Evolutionary conservation across 2,113 vertebrate species (phyloP).

Genomic region (zebrafish (Danio rerio)): DNA sequence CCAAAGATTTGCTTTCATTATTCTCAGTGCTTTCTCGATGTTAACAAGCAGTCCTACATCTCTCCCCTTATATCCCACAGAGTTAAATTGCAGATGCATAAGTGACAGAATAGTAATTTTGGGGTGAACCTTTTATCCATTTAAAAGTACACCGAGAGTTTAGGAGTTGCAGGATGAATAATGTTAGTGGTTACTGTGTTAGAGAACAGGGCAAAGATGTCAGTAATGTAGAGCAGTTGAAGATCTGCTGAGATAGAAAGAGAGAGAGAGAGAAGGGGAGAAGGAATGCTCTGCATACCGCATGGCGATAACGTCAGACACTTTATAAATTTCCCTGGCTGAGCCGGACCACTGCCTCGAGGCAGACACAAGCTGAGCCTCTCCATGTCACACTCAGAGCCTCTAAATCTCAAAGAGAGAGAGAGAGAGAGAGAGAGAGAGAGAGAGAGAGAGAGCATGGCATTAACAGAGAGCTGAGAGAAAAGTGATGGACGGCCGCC

Average conservation of each 20-base stretch:
- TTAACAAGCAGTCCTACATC: neutral
- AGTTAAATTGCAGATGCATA: neutral
- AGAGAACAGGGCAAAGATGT: slow-evolving; percentile 28
- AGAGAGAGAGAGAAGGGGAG: slow-evolving; percentile 9
- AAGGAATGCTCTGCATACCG: slow-evolving; percentile 40
- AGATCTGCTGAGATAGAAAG: slow-evolving; percentile 24
- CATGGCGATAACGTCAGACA: slow-evolving; percentile 52
- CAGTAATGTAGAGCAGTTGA: slow-evolving; percentile 19
- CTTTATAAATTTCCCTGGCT: slow-evolving; percentile 49
- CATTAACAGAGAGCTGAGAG: neutral
- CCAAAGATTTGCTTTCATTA: neutral
- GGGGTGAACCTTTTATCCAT: neutral
- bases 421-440: slow-evolving; percentile 10
- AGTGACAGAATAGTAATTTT: neutral
- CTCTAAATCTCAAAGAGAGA: slow-evolving; percentile 22
- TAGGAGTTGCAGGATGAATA: neutral
- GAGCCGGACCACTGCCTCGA: slow-evolving; percentile 43
- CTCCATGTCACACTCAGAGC: slow-evolving; percentile 46
- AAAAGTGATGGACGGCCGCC: neutral
- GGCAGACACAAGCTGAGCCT: slow-evolving; percentile 45
- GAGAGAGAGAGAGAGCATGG: slow-evolving; percentile 12
- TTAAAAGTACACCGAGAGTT: too few species aligned
- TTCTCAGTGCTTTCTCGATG: neutral
- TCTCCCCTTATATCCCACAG: neutral
- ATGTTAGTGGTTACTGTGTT: slow-evolving; percentile 7